A percentile compares a stretch with the other conserved stretches of the same genome.
phyloP scores from a whole-genome alignment of 2,888 invertebrate species.

The Metalampra italica region DNA sequence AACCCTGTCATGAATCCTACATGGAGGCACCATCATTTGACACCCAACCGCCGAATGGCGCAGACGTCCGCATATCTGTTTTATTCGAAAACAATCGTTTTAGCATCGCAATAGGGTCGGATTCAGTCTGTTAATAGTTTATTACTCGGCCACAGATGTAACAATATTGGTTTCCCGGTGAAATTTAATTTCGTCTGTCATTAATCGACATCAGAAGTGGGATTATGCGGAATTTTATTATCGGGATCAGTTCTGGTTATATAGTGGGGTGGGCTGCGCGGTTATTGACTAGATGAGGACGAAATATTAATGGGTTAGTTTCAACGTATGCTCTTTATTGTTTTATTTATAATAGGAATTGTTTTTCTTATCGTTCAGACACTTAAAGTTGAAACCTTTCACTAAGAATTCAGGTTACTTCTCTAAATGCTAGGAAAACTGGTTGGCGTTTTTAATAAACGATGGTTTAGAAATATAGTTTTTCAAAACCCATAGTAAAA shows the following conservation, averaged over 20 bases:
- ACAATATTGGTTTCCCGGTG: slow-evolving; percentile 56
- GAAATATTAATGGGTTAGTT: not conserved
- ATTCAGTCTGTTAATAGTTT: slow-evolving; percentile 28
- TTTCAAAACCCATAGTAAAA: too few species aligned
- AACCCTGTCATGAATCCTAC: too few species aligned
- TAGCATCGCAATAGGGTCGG: slow-evolving; percentile 27
- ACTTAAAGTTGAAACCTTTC: too few species aligned
- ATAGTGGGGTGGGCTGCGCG: not conserved
- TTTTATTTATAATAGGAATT: not conserved
- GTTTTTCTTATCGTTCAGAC: too few species aligned
- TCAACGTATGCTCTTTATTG: not conserved
- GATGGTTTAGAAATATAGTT: too few species aligned
- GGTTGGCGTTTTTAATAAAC: too few species aligned
- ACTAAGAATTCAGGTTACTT: too few species aligned
- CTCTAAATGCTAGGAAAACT: too few species aligned
- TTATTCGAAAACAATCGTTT: slow-evolving; percentile 38
- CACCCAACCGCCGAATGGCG: not conserved
- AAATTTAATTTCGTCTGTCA: slow-evolving; percentile 68
- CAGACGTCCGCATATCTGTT: slow-evolving; percentile 5
- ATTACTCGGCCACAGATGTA: slow-evolving; percentile 43
- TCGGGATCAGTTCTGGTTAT: slow-evolving; percentile 23
- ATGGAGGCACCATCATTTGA: not conserved
- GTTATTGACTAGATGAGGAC: not conserved
- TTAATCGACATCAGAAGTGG: slow-evolving; percentile 64
- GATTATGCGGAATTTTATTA: slow-evolving; percentile 66